Conservation (phyloP, 2,797 vertebrate species). For the Periparus ater region DNA sequence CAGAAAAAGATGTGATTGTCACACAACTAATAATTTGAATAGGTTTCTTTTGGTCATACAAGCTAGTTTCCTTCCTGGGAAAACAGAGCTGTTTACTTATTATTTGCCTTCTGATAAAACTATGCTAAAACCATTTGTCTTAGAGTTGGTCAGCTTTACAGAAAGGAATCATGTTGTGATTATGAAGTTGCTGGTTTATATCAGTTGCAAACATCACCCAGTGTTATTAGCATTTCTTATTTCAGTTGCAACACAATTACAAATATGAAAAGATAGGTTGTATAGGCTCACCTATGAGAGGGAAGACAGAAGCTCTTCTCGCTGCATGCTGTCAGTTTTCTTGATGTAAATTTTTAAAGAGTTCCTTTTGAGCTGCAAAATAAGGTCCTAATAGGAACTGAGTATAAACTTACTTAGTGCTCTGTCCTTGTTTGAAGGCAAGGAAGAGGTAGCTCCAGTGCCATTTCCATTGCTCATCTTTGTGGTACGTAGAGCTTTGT, state of each 20-base stretch:
- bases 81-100: neutral
- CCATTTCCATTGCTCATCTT: neutral
- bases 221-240: neutral
- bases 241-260: neutral
- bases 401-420: neutral
- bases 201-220: neutral
- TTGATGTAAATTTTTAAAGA: neutral
- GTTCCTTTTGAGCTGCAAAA: neutral
- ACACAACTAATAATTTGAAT: neutral
- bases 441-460: neutral
- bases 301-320: neutral
- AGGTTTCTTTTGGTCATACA: neutral
- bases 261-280: neutral
- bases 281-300: neutral
- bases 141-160: neutral
- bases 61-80: slow-evolving; percentile 12
- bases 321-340: neutral
- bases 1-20: slow-evolving; percentile 50
- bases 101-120: neutral
- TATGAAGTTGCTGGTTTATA: neutral
- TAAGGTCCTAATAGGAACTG: neutral
- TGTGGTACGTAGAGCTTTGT: neutral
- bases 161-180: neutral
- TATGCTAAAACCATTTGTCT: neutral
- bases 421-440: neutral